Conservation (phyloP, 2,888 invertebrate genomes). For the Drosophila anomelani region DNA sequence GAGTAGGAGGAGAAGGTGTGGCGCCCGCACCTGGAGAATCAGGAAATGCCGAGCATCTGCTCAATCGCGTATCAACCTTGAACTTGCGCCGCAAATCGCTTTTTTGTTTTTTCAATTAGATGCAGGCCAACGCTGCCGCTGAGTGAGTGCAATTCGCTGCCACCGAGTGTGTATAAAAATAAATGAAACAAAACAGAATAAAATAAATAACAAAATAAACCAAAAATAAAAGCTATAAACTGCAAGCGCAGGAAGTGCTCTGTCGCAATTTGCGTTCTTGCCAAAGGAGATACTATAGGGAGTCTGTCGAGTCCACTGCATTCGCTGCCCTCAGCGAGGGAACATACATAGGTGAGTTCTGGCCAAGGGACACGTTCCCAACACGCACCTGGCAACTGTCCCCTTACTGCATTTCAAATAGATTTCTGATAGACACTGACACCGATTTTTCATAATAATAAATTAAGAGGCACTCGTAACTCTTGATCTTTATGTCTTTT, state of each 20-base stretch:
- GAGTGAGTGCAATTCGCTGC: constrained; percentile 35
- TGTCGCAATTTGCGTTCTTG: constrained; percentile 60
- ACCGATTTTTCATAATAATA: background rate
- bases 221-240: constrained; percentile 28
- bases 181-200: constrained; percentile 38
- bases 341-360: constrained; percentile 21
- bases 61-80: constrained; percentile 21
- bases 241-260: constrained; percentile 38
- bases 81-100: constrained; percentile 17
- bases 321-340: background rate
- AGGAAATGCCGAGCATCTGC: background rate
- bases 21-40: background rate
- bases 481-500: background rate
- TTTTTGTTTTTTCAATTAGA: constrained; percentile 32
- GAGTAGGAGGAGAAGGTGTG: background rate
- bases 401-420: constrained; percentile 3
- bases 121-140: constrained; percentile 16
- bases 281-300: constrained; percentile 57
- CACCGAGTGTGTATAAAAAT: constrained; percentile 33
- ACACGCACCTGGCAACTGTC: constrained; percentile 43
- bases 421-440: background rate
- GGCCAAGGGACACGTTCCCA: constrained; percentile 21
- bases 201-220: constrained; percentile 28
- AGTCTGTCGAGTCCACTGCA: background rate
- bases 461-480: background rate